Evolutionary conservation across 2,797 vertebrate species (phyloP).

Genomic region (Lacerta viridis): DNA sequence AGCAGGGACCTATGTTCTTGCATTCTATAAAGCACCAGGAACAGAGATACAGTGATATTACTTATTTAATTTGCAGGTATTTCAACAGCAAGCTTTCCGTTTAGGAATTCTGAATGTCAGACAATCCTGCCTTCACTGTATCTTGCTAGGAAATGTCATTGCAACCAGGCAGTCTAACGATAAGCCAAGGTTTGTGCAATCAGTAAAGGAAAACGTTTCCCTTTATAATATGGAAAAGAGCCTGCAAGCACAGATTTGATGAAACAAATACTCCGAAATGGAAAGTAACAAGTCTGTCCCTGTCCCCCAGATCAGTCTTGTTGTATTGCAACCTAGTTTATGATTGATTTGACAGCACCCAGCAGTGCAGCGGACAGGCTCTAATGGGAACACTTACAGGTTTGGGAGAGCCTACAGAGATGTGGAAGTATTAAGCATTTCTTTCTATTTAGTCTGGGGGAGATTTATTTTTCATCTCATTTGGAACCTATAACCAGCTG

Average conservation of each 20-base stretch:
- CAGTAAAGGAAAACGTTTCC: not conserved
- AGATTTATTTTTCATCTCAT: slow-evolving; percentile 66
- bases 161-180: slow-evolving; percentile 9
- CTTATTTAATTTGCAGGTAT: not conserved
- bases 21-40: not conserved
- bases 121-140: not conserved
- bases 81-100: slow-evolving; percentile 5
- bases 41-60: not conserved
- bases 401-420: slow-evolving; percentile 56
- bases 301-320: slow-evolving; percentile 48
- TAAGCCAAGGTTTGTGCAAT: slow-evolving; percentile 10
- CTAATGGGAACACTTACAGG: slow-evolving; percentile 60
- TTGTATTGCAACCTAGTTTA: slow-evolving; percentile 48
- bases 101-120: slow-evolving; percentile 15
- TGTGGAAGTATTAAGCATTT: slow-evolving; percentile 59
- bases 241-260: slow-evolving; percentile 48
- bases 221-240: slow-evolving; percentile 9
- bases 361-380: slow-evolving; percentile 51
- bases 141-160: not conserved
- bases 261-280: slow-evolving; percentile 33
- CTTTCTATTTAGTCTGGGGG: slow-evolving; percentile 55
- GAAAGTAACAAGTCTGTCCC: slow-evolving; percentile 43
- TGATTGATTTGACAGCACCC: slow-evolving; percentile 56
- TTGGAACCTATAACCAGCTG: slow-evolving; percentile 60
- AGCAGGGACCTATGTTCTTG: not conserved